Percentiles rank a stretch among this genome's conserved stretches.
These are phyloP conservation scores for Manis pentadactyla DNA, from an alignment of 2,797 vertebrate genomes.

Conservation along the genomic window DNA sequence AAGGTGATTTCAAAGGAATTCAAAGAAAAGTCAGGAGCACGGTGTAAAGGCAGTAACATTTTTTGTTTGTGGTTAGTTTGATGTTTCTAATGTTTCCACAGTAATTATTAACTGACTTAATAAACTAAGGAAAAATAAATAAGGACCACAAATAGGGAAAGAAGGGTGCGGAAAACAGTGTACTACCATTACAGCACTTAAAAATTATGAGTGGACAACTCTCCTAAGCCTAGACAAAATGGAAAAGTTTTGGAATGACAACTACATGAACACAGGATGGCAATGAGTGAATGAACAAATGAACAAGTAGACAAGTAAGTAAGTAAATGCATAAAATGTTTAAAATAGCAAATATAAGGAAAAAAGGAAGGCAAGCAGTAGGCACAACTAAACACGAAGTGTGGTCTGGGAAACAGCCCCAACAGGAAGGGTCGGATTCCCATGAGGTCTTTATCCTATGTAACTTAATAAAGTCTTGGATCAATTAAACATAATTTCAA, in stretches of 20 bases:
- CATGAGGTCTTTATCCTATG: not conserved
- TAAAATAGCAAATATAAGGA: not conserved
- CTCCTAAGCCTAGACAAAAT: not conserved
- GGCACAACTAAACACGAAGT: not conserved
- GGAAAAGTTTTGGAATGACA: not conserved
- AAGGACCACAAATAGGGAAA: not conserved
- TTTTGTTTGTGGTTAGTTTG: not conserved
- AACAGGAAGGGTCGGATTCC: not conserved
- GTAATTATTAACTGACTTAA: not conserved
- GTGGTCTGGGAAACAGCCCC: not conserved
- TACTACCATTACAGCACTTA: not conserved
- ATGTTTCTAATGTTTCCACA: not conserved
- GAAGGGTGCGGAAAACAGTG: not conserved
- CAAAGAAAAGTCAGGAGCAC: not conserved
- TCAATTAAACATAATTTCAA: slow-evolving; percentile 57
- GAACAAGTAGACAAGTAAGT: no score
- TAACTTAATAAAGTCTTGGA: slow-evolving; percentile 29
- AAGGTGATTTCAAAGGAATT: not conserved
- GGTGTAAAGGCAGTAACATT: not conserved
- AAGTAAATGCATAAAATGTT: not conserved
- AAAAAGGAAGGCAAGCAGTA: not conserved
- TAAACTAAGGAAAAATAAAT: slow-evolving; percentile 22
- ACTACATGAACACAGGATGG: not conserved
- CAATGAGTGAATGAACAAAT: not conserved
- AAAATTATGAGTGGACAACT: not conserved